Conservation (phyloP, 2,888 invertebrate genomes). For the Athalia circularis region DNA sequence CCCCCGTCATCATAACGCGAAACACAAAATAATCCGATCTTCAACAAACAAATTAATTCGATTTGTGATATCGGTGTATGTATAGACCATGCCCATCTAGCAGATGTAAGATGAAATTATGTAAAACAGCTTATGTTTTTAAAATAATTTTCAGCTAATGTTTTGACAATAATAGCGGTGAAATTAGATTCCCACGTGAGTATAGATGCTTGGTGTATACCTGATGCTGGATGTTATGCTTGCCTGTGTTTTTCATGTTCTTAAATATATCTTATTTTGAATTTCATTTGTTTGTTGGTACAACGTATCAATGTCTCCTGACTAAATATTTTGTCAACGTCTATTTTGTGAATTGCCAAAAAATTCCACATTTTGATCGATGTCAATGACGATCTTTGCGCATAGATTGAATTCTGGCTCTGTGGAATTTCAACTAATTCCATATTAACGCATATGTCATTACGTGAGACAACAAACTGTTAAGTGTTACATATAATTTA, state of each 20-base stretch:
- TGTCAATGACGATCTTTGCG: too few species aligned
- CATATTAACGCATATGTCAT: too few species aligned
- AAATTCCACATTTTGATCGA: too few species aligned
- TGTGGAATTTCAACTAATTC: too few species aligned
- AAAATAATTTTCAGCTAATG: slow-evolving; percentile 58
- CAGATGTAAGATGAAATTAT: slow-evolving; percentile 12
- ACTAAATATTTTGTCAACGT: too few species aligned
- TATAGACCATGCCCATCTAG: neutral
- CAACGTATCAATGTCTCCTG: too few species aligned
- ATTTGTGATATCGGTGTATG: neutral
- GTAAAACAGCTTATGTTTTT: slow-evolving; percentile 49
- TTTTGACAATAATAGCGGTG: slow-evolving; percentile 59
- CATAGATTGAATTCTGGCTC: too few species aligned
- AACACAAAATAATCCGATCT: neutral
- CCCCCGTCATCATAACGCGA: too few species aligned
- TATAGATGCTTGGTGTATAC: slow-evolving; percentile 52
- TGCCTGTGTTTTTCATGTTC: slow-evolving; percentile 44
- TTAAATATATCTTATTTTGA: slow-evolving; percentile 31
- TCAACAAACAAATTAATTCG: neutral
- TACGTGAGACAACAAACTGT: neutral
- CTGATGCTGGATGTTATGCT: slow-evolving; percentile 42
- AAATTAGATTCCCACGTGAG: slow-evolving; percentile 60
- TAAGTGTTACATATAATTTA: neutral
- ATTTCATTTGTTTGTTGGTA: too few species aligned
- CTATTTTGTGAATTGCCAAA: neutral